Conservation (phyloP, 2,888 invertebrate genomes). For the Chamaedrilus cognettii region DNA sequence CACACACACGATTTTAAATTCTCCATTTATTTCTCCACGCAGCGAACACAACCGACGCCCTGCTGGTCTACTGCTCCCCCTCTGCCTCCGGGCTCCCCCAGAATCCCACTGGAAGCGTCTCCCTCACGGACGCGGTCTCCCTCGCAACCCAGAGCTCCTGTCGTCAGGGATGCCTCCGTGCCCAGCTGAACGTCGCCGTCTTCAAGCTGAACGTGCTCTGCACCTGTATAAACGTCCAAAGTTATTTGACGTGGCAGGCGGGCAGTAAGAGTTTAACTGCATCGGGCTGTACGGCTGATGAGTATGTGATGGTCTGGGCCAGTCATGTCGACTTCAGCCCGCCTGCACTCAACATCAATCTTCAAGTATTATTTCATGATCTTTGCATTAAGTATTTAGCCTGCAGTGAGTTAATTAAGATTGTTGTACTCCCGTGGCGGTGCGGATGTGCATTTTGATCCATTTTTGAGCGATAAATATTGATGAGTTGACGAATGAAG, state of each 20-base stretch:
- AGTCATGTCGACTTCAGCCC: too few species aligned
- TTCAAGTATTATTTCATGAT: too few species aligned
- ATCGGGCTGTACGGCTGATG: background rate
- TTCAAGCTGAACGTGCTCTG: background rate
- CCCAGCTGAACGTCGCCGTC: background rate
- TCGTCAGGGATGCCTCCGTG: background rate
- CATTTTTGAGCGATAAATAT: too few species aligned
- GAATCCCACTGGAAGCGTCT: background rate
- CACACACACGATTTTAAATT: too few species aligned
- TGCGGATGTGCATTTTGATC: too few species aligned
- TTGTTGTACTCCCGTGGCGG: too few species aligned
- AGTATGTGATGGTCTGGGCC: too few species aligned
- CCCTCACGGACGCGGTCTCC: background rate
- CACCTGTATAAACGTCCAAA: background rate
- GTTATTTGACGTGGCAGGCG: background rate
- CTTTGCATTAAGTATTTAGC: too few species aligned
- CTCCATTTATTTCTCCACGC: too few species aligned
- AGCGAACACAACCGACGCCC: constrained; percentile 7
- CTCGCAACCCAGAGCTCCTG: background rate
- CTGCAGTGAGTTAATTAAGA: too few species aligned
- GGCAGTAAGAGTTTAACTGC: background rate
- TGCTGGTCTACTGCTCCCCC: constrained; percentile 6
- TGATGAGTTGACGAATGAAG: too few species aligned
- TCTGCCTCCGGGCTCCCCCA: background rate
- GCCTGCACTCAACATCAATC: too few species aligned